These are phyloP conservation scores for Pipistrellus kuhlii DNA, from an alignment of 2,797 vertebrate species.

Conservation along the genomic window DNA sequence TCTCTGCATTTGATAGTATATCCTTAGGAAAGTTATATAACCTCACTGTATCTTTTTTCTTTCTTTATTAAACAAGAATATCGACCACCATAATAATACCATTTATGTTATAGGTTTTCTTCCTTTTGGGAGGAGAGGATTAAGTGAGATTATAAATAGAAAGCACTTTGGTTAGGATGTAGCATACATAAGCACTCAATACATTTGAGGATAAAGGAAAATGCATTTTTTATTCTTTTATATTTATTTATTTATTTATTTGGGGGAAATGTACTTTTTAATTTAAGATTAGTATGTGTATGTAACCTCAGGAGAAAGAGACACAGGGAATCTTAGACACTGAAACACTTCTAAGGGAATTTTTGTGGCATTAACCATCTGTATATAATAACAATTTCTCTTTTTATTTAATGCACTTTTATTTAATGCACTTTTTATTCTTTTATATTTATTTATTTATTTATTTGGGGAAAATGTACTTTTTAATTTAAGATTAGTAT, in stretches of 20 bases:
- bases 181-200: slow-evolving; percentile 1
- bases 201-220: slow-evolving; percentile 28
- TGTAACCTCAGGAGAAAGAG: not conserved
- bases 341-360: not conserved
- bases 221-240: not conserved
- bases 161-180: not conserved
- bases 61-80: slow-evolving; percentile 22
- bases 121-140: not conserved
- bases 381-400: too few species aligned
- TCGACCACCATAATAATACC: not conserved
- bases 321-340: not conserved
- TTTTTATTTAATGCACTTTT: too few species aligned
- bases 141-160: not conserved
- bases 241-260: too few species aligned
- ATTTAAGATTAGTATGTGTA: not conserved
- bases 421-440: slow-evolving; percentile 7
- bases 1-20: not conserved
- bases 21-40: not conserved
- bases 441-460: too few species aligned
- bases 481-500: slow-evolving; percentile 40
- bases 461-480: not conserved
- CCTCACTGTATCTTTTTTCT: not conserved
- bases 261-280: slow-evolving; percentile 25
- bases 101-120: slow-evolving; percentile 13
- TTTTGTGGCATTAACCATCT: not conserved